Evolutionary conservation across 1,140 invertebrate species (phyloP).

Genomic region (Bombus impatiens): DNA sequence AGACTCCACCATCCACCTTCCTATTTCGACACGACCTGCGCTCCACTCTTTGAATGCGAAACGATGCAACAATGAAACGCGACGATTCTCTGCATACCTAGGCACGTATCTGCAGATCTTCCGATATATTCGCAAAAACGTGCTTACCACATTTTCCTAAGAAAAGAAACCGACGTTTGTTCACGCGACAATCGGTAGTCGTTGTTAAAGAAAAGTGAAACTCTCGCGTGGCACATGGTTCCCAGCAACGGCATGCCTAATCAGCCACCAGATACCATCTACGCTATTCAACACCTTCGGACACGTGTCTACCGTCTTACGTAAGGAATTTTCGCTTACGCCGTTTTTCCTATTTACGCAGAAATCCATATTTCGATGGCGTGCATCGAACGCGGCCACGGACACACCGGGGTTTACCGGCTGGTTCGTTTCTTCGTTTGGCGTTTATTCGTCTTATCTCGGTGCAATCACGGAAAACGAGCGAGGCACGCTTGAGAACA

Average conservation of each 20-base stretch:
- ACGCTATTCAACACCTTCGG: not conserved
- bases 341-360: not conserved
- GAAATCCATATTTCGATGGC: not conserved
- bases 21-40: no score
- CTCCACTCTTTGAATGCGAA: no score
- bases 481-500: constrained; percentile 43
- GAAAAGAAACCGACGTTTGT: not conserved
- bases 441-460: constrained; percentile 25
- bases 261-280: constrained; percentile 55
- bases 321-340: constrained; percentile 46
- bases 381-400: not conserved
- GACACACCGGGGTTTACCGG: not conserved
- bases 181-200: not conserved
- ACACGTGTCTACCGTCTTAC: constrained; percentile 32
- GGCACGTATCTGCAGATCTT: not conserved
- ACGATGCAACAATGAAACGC: no score
- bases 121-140: not conserved
- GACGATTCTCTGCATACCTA: no score
- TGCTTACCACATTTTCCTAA: not conserved
- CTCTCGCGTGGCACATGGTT: constrained; percentile 39
- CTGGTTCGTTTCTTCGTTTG: no score
- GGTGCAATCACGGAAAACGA: constrained; percentile 42
- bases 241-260: constrained; percentile 37
- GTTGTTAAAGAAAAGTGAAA: constrained; percentile 58
- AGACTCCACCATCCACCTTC: no score